Percentiles rank a stretch among this genome's conserved stretches.
Evolutionary conservation across 30 jellyfish, hydroid and myxozoan species (phyloP).

Genomic region (Turritopsis dohrnii): DNA sequence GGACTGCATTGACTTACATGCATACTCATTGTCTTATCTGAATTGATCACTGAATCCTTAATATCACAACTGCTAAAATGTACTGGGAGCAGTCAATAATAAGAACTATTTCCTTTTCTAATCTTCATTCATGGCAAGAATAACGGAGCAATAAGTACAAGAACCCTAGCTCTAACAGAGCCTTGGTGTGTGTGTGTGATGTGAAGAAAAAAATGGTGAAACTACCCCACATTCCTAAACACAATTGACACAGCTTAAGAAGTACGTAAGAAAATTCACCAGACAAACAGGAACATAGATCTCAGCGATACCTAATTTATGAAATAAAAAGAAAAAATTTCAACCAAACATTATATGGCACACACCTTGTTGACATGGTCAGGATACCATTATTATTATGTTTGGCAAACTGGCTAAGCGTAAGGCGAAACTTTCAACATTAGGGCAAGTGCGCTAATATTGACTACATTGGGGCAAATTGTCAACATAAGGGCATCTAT

Average conservation of each 20-base stretch:
- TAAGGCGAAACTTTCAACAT: background rate
- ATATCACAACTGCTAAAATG: background rate
- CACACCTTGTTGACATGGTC: background rate
- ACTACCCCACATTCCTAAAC: no score
- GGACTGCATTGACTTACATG: no score
- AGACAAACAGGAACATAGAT: background rate
- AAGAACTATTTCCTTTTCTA: background rate
- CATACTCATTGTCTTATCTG: no score
- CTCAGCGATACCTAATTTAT: background rate
- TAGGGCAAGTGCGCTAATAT: background rate
- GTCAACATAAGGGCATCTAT: slow-evolving; percentile 16
- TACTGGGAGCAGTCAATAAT: background rate
- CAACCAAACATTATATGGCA: background rate
- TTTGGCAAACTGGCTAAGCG: background rate
- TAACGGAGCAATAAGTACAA: no score
- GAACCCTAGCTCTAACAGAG: background rate
- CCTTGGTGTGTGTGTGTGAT: no score
- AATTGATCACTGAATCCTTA: no score
- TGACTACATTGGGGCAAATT: slow-evolving; percentile 1
- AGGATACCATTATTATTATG: background rate
- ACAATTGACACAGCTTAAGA: background rate
- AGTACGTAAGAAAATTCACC: background rate
- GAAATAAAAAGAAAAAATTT: background rate
- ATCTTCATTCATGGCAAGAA: no score
- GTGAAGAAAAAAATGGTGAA: no score